Evolutionary conservation across 2,888 invertebrate genomes (phyloP).

Genomic region (Nemapogon koenigi): DNA sequence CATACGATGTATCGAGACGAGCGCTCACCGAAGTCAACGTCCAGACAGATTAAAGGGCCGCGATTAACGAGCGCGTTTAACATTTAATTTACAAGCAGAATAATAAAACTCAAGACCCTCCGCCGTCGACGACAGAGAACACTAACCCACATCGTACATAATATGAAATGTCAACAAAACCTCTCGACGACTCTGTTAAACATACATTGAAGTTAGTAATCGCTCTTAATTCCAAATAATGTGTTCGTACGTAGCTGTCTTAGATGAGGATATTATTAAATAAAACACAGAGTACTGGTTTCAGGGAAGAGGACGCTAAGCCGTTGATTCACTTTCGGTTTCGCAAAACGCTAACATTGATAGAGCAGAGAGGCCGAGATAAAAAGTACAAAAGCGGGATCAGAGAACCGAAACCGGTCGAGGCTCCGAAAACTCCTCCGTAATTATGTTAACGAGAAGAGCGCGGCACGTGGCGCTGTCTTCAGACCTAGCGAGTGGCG

Average conservation of each 20-base stretch:
- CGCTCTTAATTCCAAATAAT: no score
- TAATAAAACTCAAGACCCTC: constrained; percentile 48
- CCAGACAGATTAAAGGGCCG: constrained; percentile 58
- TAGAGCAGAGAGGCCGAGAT: constrained; percentile 32
- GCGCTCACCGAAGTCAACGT: constrained; percentile 44
- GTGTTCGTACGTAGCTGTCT: no score
- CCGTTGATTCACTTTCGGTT: constrained; percentile 62
- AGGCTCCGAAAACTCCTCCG: constrained; percentile 34
- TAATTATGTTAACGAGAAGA: constrained; percentile 50
- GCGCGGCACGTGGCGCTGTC: constrained; percentile 27
- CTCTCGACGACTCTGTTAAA: constrained; percentile 15
- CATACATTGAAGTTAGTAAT: not conserved
- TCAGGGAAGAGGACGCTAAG: no score
- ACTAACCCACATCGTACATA: constrained; percentile 29
- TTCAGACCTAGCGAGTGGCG: no score
- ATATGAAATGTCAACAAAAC: constrained; percentile 41
- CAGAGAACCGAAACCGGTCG: constrained; percentile 38
- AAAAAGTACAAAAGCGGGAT: constrained; percentile 32
- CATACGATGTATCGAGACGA: no score
- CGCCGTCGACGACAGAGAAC: constrained; percentile 21
- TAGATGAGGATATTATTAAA: no score
- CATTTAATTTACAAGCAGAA: constrained; percentile 58
- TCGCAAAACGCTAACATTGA: constrained; percentile 44
- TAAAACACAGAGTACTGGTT: no score
- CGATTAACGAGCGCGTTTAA: constrained; percentile 45